Evolutionary conservation across 1,140 invertebrate species (phyloP).

Genomic region (Dreissena rostriformis): DNA sequence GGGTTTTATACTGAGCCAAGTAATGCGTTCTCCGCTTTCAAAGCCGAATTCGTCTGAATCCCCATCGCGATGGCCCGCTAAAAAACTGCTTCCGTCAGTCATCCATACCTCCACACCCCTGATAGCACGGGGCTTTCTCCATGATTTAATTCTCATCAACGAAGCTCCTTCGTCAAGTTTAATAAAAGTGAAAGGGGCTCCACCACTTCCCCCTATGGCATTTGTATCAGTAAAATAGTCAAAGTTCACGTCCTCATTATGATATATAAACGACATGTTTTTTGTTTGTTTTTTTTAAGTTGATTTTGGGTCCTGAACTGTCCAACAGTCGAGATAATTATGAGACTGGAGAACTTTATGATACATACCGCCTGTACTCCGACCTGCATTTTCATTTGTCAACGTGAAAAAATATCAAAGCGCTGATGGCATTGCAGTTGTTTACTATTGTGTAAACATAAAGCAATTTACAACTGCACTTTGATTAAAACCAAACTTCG

Average conservation of each 20-base stretch:
- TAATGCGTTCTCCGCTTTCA: not conserved
- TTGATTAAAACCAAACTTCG: too few relatives aligned
- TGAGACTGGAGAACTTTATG: too few relatives aligned
- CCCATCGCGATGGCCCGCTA: not conserved
- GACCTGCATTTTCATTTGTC: too few relatives aligned
- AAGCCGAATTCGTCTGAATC: not conserved
- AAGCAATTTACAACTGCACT: too few relatives aligned
- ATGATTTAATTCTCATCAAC: not conserved
- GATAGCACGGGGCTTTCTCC: not conserved
- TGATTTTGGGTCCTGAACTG: too few relatives aligned
- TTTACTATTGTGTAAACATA: too few relatives aligned
- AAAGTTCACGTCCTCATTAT: not conserved
- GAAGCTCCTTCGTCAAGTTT: slow-evolving; percentile 4
- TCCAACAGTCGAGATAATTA: too few relatives aligned
- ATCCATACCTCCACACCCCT: not conserved
- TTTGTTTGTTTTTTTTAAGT: too few relatives aligned
- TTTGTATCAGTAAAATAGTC: slow-evolving; percentile 6
- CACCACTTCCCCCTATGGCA: not conserved
- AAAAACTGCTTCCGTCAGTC: not conserved
- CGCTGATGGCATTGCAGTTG: too few relatives aligned
- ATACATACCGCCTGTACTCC: too few relatives aligned
- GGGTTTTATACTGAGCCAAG: not conserved
- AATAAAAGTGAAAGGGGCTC: not conserved
- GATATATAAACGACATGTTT: too few relatives aligned
- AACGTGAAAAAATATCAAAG: too few relatives aligned